phyloP scores from a whole-genome alignment of 2,888 invertebrate species.

The Lasioglossum malachurum region DNA sequence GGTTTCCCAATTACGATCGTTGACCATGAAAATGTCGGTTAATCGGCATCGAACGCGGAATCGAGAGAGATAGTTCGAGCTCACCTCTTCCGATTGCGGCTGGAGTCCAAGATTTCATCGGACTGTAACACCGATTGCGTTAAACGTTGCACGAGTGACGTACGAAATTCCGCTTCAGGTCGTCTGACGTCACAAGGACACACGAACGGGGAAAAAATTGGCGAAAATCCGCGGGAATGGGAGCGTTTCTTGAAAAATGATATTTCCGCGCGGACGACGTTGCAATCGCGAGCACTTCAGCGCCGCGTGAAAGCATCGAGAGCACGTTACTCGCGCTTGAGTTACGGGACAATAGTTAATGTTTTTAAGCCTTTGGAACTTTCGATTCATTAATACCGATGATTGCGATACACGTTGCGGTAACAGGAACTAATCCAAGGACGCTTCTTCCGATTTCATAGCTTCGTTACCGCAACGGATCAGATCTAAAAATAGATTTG shows the following conservation, averaged over 20 bases:
- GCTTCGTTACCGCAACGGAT: background rate
- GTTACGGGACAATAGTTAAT: conserved; percentile 7
- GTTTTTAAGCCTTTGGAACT: background rate
- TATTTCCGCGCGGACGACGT: conserved; percentile 29
- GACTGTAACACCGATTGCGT: conserved; percentile 40
- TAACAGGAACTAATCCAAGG: background rate
- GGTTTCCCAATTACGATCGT: conserved; percentile 40
- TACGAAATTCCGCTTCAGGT: conserved; percentile 44
- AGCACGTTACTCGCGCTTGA: background rate
- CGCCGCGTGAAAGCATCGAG: background rate
- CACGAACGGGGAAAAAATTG: conserved; percentile 7
- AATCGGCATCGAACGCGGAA: conserved; percentile 5
- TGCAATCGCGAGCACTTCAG: background rate
- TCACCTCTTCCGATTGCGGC: background rate
- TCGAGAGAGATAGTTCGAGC: conserved; percentile 32
- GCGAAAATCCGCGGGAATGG: conserved; percentile 7
- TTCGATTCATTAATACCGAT: background rate
- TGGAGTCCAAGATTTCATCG: conserved; percentile 23
- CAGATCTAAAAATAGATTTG: background rate
- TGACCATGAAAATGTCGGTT: conserved; percentile 23
- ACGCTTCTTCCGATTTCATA: background rate
- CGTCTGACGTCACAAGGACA: conserved; percentile 60
- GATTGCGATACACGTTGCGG: background rate
- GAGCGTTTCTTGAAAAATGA: background rate
- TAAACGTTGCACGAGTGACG: conserved; percentile 31